Evolutionary conservation across 1,140 invertebrate species (phyloP).

Genomic region (Drosophila nebulosa): DNA sequence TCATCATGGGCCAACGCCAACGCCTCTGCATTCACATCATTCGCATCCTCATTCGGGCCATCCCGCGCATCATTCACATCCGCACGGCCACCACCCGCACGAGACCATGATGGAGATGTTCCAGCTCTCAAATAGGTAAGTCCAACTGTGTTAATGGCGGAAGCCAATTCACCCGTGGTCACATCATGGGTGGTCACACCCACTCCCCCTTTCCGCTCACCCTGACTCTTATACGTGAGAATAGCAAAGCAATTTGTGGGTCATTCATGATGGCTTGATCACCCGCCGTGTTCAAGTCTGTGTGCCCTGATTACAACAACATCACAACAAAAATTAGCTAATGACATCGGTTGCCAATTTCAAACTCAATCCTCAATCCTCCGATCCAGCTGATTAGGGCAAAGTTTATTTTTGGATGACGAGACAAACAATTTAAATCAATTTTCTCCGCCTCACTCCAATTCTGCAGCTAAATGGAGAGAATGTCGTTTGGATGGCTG

Average conservation of each 20-base stretch:
- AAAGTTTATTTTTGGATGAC: conserved; percentile 7
- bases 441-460: not conserved
- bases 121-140: conserved; percentile 78
- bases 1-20: conserved; percentile 17
- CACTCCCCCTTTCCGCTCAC: too few relatives aligned
- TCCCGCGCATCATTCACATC: conserved; percentile 16
- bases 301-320: not conserved
- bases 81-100: conserved; percentile 59
- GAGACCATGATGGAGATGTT: conserved; percentile 80
- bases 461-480: not conserved
- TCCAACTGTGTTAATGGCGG: conserved; percentile 29
- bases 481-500: too few relatives aligned
- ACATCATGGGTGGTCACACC: not conserved
- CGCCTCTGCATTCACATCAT: conserved; percentile 30
- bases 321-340: not conserved
- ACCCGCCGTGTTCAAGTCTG: not conserved
- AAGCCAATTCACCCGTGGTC: conserved; percentile 12
- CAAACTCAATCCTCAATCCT: not conserved
- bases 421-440: not conserved
- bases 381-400: conserved; percentile 9
- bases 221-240: too few relatives aligned
- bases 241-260: conserved; percentile 21
- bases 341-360: not conserved
- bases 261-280: conserved; percentile 19
- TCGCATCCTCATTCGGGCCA: conserved; percentile 27